phyloP scores from a whole-genome alignment of 1,140 invertebrate genomes.

The Pissodes strobi region DNA sequence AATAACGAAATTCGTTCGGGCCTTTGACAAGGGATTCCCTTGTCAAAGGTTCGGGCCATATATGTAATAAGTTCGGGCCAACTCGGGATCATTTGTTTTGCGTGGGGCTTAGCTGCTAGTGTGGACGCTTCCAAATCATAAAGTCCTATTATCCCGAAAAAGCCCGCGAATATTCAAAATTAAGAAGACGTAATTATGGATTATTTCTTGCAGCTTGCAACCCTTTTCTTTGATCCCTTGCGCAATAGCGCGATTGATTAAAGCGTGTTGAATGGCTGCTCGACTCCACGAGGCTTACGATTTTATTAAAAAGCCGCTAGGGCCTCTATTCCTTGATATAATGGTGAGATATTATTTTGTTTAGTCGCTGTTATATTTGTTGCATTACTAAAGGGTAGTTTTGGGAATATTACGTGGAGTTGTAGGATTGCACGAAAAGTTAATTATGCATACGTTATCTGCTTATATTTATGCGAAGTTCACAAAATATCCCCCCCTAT shows the following conservation, averaged over 20 bases:
- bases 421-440: no score
- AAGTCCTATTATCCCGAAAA: no score
- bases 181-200: constrained; percentile 5
- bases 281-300: not conserved
- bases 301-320: constrained; percentile 6
- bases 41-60: no score
- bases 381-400: no score
- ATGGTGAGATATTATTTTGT: constrained; percentile 6
- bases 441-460: not conserved
- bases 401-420: no score
- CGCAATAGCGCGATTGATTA: constrained; percentile 12
- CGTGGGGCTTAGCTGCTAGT: no score
- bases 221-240: constrained; percentile 10
- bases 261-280: constrained; percentile 18
- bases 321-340: not conserved
- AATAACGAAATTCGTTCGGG: no score
- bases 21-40: no score
- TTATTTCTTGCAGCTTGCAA: constrained; percentile 14
- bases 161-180: not conserved
- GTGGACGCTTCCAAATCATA: no score
- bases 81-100: no score
- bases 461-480: not conserved
- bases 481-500: not conserved
- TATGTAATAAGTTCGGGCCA: no score
- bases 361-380: not conserved